Evolutionary conservation across 2,113 vertebrate genomes (phyloP).

Genomic region (Dissostichus mawsoni): DNA sequence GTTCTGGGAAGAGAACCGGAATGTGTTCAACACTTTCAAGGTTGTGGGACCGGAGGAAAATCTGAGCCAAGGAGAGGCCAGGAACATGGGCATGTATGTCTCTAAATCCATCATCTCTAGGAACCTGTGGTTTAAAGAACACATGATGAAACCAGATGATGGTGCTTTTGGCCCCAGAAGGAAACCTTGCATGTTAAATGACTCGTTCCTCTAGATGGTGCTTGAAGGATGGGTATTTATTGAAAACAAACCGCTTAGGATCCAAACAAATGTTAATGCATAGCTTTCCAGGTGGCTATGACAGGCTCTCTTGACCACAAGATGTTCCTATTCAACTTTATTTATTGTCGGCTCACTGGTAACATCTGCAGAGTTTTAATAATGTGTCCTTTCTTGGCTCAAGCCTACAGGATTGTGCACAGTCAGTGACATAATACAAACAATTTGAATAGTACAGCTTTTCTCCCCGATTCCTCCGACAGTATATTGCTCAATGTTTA

Average conservation of each 20-base stretch:
- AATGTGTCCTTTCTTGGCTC: background rate
- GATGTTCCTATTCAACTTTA: background rate
- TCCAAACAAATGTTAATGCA: background rate
- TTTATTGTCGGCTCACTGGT: background rate
- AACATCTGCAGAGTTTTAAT: background rate
- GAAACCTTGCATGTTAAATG: background rate
- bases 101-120: conserved; percentile 14
- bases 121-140: conserved; percentile 1
- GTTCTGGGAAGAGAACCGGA: conserved; percentile 93
- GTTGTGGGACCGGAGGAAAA: conserved; percentile 97
- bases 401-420: too few species aligned
- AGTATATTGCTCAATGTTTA: conserved; percentile 13
- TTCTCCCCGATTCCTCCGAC: background rate
- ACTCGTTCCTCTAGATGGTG: background rate
- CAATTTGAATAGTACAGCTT: background rate
- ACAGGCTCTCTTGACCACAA: background rate
- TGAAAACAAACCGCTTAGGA: background rate
- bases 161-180: background rate
- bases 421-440: too few species aligned
- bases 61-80: conserved; percentile 94
- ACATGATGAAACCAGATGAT: conserved; percentile 13
- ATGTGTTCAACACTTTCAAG: conserved; percentile 89
- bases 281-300: background rate
- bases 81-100: conserved; percentile 98
- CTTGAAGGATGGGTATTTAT: background rate